Conservation (phyloP, 2,113 vertebrate genomes). For the Stigmatopora argus region DNA sequence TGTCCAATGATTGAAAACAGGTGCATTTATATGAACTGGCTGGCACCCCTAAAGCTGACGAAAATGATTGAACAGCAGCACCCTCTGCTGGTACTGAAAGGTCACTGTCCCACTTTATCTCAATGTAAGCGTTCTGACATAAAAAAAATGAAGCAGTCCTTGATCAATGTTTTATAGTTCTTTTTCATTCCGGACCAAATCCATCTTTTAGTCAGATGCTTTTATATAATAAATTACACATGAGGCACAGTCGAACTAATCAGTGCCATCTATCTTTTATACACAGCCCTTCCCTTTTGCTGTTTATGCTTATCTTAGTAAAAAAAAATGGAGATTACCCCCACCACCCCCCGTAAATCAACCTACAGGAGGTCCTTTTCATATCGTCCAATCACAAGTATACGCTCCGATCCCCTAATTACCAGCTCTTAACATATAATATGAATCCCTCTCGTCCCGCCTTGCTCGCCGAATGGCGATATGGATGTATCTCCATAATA, state of each 20-base stretch:
- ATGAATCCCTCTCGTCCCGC: slow-evolving; percentile 55
- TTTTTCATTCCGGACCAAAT: background rate
- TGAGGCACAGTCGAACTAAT: background rate
- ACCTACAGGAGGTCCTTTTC: slow-evolving; percentile 8
- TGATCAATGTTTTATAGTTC: background rate
- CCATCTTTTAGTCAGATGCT: background rate
- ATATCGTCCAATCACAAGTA: slow-evolving; percentile 29
- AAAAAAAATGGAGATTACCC: background rate
- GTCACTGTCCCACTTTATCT: too few species aligned
- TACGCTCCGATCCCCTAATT: slow-evolving; percentile 53
- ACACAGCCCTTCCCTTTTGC: background rate
- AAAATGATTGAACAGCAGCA: too few species aligned
- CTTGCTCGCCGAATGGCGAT: slow-evolving; percentile 37
- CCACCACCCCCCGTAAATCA: too few species aligned
- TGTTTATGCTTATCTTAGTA: background rate
- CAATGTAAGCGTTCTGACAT: too few species aligned
- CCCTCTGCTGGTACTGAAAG: too few species aligned
- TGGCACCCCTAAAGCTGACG: too few species aligned
- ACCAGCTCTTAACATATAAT: slow-evolving; percentile 39
- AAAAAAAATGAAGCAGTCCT: too few species aligned
- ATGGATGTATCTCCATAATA: slow-evolving; percentile 57
- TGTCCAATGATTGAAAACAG: too few species aligned
- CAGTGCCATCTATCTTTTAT: background rate
- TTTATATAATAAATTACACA: background rate
- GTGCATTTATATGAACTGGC: too few species aligned